A percentile compares a stretch with the other conserved stretches of the same genome.
Evolutionary conservation across 2,888 invertebrate genomes (phyloP).

Genomic region (Ormyrus thymus): DNA sequence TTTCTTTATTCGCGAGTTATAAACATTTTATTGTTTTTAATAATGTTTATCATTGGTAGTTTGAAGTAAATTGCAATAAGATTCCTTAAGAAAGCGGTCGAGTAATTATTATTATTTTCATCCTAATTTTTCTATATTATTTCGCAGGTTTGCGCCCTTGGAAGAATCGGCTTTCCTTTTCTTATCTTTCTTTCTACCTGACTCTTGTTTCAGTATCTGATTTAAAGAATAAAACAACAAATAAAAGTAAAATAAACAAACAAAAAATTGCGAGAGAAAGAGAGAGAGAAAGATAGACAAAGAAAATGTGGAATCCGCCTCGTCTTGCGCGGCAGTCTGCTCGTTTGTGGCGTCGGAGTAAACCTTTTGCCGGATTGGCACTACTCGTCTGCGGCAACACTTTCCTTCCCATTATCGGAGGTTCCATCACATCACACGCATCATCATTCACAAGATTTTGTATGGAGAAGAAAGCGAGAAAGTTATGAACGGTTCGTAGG

Average conservation of each 20-base stretch:
- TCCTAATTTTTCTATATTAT: constrained; percentile 22
- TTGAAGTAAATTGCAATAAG: no score
- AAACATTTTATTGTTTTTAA: neutral
- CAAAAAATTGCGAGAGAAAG: constrained; percentile 21
- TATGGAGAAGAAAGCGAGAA: constrained; percentile 26
- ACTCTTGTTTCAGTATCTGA: constrained; percentile 49
- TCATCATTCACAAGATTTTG: constrained; percentile 46
- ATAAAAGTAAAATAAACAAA: constrained; percentile 47
- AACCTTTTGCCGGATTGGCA: constrained; percentile 41
- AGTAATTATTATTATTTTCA: neutral
- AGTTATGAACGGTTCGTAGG: constrained; percentile 27
- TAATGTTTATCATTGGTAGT: no score
- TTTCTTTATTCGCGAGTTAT: constrained; percentile 37
- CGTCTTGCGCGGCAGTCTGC: constrained; percentile 42
- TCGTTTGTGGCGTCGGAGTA: constrained; percentile 39
- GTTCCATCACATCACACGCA: constrained; percentile 43
- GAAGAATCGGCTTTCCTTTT: constrained; percentile 49
- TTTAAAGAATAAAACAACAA: constrained; percentile 37
- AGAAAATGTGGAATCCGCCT: constrained; percentile 34
- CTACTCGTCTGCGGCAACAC: constrained; percentile 44
- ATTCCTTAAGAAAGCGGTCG: no score
- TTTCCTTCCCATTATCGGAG: constrained; percentile 42
- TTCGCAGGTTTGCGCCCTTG: constrained; percentile 45
- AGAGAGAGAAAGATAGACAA: constrained; percentile 40
- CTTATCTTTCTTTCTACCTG: constrained; percentile 53